phyloP scores from a whole-genome alignment of 2,113 vertebrate species.

The Synchiropus splendidus region DNA sequence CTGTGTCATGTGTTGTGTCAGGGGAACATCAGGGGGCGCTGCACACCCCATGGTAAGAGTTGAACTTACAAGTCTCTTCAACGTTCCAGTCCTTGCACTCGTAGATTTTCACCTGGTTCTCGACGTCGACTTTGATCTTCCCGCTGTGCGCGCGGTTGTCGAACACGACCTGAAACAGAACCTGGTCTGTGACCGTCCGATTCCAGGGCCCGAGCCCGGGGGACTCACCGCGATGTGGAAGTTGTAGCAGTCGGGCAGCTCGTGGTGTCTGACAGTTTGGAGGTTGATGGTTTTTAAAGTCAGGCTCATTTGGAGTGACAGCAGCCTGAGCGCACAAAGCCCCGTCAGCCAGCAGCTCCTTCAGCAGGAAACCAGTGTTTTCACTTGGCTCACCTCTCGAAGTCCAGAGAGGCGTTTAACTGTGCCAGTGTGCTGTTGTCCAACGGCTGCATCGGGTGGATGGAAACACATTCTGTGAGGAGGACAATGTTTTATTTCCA shows the following conservation, averaged over 20 bases:
- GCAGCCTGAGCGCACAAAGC: constrained; percentile 65
- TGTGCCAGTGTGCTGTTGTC: constrained; percentile 40
- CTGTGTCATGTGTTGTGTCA: no score
- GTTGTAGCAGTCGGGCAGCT: constrained; percentile 89
- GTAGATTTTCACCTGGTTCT: constrained; percentile 74
- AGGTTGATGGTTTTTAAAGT: constrained; percentile 90
- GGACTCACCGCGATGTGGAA: constrained; percentile 76
- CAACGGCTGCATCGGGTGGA: constrained; percentile 59
- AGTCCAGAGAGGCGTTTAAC: constrained; percentile 80
- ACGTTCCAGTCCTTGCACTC: constrained; percentile 88
- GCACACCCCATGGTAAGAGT: neutral
- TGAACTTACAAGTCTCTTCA: constrained; percentile 78
- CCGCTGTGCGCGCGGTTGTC: constrained; percentile 90
- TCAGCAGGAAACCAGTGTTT: neutral
- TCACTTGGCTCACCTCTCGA: constrained; percentile 73
- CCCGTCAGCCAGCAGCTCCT: neutral
- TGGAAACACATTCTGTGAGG: constrained; percentile 76
- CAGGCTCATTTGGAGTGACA: constrained; percentile 76
- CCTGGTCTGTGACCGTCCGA: no score
- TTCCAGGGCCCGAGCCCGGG: no score
- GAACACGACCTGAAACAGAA: constrained; percentile 73
- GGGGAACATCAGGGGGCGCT: no score
- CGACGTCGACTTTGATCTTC: constrained; percentile 77
- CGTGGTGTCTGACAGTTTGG: constrained; percentile 84
- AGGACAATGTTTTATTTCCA: constrained; percentile 3